These are phyloP conservation scores for Globia sparganii DNA, from an alignment of 2,888 invertebrate species.

Conservation along the genomic window DNA sequence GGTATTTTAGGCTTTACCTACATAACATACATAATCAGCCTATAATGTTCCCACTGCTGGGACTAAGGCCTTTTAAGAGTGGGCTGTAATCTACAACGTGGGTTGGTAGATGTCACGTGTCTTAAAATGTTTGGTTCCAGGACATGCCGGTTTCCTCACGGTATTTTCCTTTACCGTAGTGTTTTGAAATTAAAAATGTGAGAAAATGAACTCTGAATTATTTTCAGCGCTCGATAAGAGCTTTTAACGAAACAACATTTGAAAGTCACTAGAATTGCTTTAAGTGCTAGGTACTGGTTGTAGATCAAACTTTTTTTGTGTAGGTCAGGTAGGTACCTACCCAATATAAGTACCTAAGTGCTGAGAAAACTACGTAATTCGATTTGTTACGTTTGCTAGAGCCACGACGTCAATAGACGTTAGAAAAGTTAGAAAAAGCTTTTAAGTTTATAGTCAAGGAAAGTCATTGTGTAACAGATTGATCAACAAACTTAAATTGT, in stretches of 20 bases:
- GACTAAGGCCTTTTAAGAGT: background rate
- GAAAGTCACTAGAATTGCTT: slow-evolving; percentile 29
- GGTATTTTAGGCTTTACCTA: background rate
- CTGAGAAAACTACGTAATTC: slow-evolving; percentile 28
- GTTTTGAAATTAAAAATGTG: slow-evolving; percentile 6
- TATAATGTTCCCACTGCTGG: background rate
- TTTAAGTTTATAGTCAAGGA: too few relatives aligned
- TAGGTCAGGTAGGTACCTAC: background rate
- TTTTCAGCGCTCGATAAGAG: slow-evolving; percentile 10
- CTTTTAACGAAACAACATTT: slow-evolving; percentile 35
- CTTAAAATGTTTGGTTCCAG: background rate
- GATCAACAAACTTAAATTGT: background rate
- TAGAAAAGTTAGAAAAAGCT: background rate
- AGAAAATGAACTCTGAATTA: background rate
- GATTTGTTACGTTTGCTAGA: slow-evolving; percentile 10
- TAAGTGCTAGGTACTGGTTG: slow-evolving; percentile 19
- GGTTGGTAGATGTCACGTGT: background rate
- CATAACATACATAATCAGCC: too few relatives aligned
- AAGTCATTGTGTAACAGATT: background rate
- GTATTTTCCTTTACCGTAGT: background rate
- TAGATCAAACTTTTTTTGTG: slow-evolving; percentile 9
- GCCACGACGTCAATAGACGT: background rate
- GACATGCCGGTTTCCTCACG: background rate
- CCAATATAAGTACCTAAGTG: slow-evolving; percentile 18
- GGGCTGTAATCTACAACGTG: background rate